Base-by-base conservation (phyloP, 2,113 vertebrate genomes). In the Calyptommatus sinebrachiatus region DNA sequence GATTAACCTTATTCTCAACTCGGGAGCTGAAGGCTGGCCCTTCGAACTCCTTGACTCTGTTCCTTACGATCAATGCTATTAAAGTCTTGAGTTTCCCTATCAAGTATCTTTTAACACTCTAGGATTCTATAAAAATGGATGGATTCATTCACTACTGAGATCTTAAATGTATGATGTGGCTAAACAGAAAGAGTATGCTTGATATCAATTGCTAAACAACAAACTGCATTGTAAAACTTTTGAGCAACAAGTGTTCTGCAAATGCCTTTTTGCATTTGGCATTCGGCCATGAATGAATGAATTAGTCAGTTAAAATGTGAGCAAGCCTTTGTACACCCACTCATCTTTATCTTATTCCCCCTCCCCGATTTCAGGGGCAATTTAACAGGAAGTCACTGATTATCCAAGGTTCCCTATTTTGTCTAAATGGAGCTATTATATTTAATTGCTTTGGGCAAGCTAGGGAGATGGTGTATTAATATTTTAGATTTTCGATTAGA, bases 21-120 rank as follows among this genome's bases (percentile, higher is more conserved):
- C 29, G 68, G 79, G 78, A 62, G 79, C 62, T 80, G 48, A 73
- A 80, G 71, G 71, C 78, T 79, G 77, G 77, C 69, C 60, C 53
- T 79, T 79, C 48, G 69, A 73, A 71, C 78, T 71, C 61, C 71
- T 74, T 80, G 79, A 67, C 71, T 80, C 45, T 60, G 14, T 80
- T 73, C 50, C 68, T 79, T 66, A 65, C 48, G 46, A 66, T 66
- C 66, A 24, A 35, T 66, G 66, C 65, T 66, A 31, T 80, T 67
- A 73, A 73, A 48, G 29, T 10, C 11, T 2, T 53, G 35, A 18
- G 62, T 29, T 28, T 31, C 57, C 53, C n/a, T 71, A 20, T 78
- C 24, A 41, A 22, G 65, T 22, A 53, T 18, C 1, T 70, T 73
- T 41, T 67, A 57, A 28, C 63, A 73, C 70, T 65, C 41, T 48